Percentiles rank a stretch among this genome's conserved stretches.
phyloP scores from a whole-genome alignment of 2,888 invertebrate genomes.

The Listrodromus nycthemerus region DNA sequence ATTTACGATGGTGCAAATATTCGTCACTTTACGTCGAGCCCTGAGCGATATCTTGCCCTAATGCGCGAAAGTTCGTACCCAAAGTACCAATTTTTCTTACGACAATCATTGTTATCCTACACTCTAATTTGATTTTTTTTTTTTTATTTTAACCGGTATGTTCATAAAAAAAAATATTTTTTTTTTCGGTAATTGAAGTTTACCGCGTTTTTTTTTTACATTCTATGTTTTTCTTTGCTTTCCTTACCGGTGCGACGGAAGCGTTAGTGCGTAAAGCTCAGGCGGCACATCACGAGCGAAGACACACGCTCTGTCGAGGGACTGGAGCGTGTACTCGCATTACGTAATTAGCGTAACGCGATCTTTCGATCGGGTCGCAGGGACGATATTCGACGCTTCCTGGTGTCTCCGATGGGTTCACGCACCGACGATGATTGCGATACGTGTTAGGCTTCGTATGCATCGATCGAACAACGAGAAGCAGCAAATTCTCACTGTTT shows the following conservation, averaged over 20 bases:
- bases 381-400: conserved; percentile 67
- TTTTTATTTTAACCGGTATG: neutral
- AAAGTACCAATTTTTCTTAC: no score
- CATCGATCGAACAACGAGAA: neutral
- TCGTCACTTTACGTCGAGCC: no score
- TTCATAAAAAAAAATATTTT: neutral
- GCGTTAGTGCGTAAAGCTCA: conserved; percentile 33
- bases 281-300: conserved; percentile 30
- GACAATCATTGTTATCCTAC: no score
- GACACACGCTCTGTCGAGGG: conserved; percentile 49
- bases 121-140: no score
- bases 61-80: no score
- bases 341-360: conserved; percentile 69
- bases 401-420: conserved; percentile 51
- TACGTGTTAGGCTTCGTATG: conserved; percentile 6
- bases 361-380: conserved; percentile 63
- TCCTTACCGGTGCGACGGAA: conserved; percentile 40
- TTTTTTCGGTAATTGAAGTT: no score
- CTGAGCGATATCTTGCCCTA: no score
- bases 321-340: conserved; percentile 52
- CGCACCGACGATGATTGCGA: conserved; percentile 46
- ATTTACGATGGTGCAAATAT: neutral
- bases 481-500: neutral
- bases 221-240: conserved; percentile 4
- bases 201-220: neutral